These are phyloP conservation scores for Otis tarda DNA, from an alignment of 2,113 vertebrate species.

Conservation along the genomic window DNA sequence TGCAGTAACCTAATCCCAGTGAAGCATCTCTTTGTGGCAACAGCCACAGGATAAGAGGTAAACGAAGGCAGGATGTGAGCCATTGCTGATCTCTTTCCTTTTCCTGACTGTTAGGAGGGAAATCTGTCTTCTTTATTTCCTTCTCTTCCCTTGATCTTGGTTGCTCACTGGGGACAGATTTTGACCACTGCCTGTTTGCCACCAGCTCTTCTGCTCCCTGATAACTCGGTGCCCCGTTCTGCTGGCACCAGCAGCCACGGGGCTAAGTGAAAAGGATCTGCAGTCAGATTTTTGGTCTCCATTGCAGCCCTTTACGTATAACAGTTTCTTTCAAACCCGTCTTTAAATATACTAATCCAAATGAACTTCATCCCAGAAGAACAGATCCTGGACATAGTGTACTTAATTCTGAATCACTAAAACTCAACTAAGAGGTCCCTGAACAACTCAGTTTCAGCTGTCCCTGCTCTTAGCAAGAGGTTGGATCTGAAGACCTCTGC, in stretches of 20 bases:
- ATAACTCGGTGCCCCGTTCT: accelerated
- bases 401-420: neutral
- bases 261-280: neutral
- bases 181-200: neutral
- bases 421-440: neutral
- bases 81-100: neutral
- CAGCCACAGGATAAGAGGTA: neutral
- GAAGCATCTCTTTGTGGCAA: neutral
- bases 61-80: neutral
- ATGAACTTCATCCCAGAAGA: neutral
- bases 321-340: neutral
- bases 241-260: neutral
- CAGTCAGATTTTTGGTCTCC: neutral
- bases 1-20: neutral
- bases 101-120: neutral
- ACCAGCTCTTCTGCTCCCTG: neutral
- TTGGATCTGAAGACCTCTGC: neutral
- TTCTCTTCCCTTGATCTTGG: neutral
- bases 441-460: neutral
- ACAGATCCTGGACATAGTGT: neutral
- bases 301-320: neutral
- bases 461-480: neutral
- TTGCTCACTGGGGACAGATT: neutral
- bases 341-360: neutral
- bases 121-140: neutral